These are phyloP conservation scores for Beroe forskalii DNA, from an alignment of 37 sponge, comb jelly and placozoan species.

Conservation along the genomic window DNA sequence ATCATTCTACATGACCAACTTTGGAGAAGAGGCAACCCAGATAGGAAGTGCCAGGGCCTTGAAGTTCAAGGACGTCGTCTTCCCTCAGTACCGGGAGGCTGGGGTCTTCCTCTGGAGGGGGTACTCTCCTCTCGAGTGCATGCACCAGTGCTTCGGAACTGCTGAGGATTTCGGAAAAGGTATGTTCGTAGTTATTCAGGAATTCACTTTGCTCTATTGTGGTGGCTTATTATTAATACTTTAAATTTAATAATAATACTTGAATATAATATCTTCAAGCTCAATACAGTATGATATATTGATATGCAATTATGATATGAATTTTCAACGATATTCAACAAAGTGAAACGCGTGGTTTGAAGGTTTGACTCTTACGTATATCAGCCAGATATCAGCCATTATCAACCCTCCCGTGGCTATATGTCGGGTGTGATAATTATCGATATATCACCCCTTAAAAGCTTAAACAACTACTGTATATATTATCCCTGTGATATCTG, in stretches of 20 bases:
- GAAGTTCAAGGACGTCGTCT: slow-evolving; percentile 79
- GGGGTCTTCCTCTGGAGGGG: slow-evolving; percentile 91
- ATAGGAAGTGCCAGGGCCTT: slow-evolving; percentile 90
- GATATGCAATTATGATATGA: no score
- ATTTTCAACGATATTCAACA: no score
- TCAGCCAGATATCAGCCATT: no score
- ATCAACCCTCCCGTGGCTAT: no score
- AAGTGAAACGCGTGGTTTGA: no score
- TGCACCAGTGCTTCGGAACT: slow-evolving; percentile 93
- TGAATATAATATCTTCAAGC: not conserved
- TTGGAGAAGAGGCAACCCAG: slow-evolving; percentile 86
- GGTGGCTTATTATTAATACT: no score
- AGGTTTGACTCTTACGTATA: no score
- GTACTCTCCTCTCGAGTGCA: slow-evolving; percentile 73
- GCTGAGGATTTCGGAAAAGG: slow-evolving; percentile 82
- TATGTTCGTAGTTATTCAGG: no score
- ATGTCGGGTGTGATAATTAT: no score
- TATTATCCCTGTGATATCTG: not conserved
- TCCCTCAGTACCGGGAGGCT: slow-evolving; percentile 90
- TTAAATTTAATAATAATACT: no score
- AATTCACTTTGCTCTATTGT: no score
- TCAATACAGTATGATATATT: not conserved
- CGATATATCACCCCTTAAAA: no score
- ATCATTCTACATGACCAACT: slow-evolving; percentile 92
- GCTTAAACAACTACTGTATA: not conserved